These are phyloP conservation scores for Orientallactaga bullata DNA, from an alignment of 2,113 vertebrate genomes.

Conservation along the genomic window DNA sequence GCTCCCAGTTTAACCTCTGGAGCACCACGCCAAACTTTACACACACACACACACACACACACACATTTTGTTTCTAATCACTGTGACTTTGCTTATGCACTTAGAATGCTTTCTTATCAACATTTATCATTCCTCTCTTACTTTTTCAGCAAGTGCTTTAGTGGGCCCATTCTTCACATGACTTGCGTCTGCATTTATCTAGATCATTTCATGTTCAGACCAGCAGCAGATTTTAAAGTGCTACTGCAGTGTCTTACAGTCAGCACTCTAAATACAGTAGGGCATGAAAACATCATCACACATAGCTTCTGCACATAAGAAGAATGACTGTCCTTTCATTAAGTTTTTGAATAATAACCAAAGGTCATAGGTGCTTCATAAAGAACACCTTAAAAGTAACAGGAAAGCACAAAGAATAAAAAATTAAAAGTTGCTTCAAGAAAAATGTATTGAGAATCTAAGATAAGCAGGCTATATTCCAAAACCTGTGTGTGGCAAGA, in stretches of 20 bases:
- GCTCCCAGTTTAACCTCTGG: neutral
- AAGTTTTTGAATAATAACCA: slow-evolving; percentile 3
- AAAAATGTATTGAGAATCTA: neutral
- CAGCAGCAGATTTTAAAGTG: slow-evolving; percentile 44
- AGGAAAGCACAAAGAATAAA: slow-evolving; percentile 30
- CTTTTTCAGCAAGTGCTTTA: slow-evolving; percentile 33
- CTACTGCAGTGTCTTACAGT: neutral
- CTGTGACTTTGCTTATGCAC: neutral
- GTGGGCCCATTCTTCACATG: neutral
- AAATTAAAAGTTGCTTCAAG: slow-evolving; percentile 37
- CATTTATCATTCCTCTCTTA: slow-evolving; percentile 26
- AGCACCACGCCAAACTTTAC: neutral
- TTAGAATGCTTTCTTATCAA: neutral
- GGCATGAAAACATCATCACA: neutral
- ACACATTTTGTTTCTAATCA: neutral
- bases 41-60: neutral
- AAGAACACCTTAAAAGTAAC: slow-evolving; percentile 33
- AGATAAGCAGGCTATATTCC: neutral
- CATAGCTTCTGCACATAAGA: neutral
- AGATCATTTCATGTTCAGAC: slow-evolving; percentile 39
- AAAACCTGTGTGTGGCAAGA: neutral
- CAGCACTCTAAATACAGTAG: slow-evolving; percentile 11
- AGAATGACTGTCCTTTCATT: slow-evolving; percentile 30
- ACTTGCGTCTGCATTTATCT: slow-evolving; percentile 49
- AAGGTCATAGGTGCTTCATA: slow-evolving; percentile 30